Conservation (phyloP, 2,888 invertebrate genomes). For the Aquatica leii region DNA sequence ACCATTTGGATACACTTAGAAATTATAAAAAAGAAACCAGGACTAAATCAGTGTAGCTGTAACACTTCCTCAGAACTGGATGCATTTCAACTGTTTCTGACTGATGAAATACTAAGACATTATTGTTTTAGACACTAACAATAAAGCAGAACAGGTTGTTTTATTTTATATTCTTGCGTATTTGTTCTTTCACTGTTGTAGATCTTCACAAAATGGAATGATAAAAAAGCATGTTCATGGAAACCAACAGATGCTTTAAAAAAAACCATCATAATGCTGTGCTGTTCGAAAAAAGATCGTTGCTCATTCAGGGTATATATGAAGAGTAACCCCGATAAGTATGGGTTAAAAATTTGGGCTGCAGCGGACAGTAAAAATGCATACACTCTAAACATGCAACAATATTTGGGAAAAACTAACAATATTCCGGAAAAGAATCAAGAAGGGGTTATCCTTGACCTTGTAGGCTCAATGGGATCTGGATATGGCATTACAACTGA, state of each 20-base stretch:
- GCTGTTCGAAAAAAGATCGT: conserved; percentile 8
- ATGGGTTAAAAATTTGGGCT: no score
- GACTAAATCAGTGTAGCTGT: background rate
- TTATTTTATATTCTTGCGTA: background rate
- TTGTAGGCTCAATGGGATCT: no score
- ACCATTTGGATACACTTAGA: background rate
- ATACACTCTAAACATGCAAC: no score
- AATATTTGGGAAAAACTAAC: no score
- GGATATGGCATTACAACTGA: no score
- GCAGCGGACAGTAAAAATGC: no score
- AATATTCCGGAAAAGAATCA: no score
- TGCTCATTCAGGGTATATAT: no score
- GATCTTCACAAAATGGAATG: conserved; percentile 5
- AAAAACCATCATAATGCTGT: background rate
- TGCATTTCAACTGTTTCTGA: background rate
- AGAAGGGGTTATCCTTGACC: no score
- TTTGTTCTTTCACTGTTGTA: background rate
- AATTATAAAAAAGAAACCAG: conserved; percentile 2
- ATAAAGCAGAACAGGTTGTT: conserved; percentile 8
- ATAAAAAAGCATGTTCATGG: conserved; percentile 1
- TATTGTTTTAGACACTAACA: conserved; percentile 1
- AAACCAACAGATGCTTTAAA: conserved; percentile 3
- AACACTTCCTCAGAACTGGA: conserved; percentile 9
- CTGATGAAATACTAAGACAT: conserved; percentile 7
- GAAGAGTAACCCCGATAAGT: no score